Evolutionary conservation across 2,888 invertebrate genomes (phyloP).

Genomic region (Watsonalla cultraria): DNA sequence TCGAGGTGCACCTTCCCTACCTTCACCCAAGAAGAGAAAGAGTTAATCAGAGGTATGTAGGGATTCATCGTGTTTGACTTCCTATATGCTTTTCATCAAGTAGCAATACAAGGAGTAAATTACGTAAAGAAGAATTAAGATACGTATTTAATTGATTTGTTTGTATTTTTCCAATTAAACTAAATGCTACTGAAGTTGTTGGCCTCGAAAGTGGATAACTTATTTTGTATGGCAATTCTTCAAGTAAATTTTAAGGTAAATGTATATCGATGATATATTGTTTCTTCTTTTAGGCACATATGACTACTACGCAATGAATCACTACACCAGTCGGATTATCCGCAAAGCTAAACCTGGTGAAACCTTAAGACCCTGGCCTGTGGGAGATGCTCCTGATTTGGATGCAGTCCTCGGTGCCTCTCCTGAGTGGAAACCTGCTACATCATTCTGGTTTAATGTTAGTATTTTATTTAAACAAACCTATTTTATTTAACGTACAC

Average conservation of each 20-base stretch:
- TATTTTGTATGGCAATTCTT: no score
- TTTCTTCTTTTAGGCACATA: slow-evolving; percentile 49
- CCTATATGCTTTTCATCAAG: no score
- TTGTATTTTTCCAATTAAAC: no score
- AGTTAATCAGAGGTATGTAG: slow-evolving; percentile 27
- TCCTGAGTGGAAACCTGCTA: slow-evolving; percentile 24
- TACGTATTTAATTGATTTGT: no score
- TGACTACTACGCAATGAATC: slow-evolving; percentile 82
- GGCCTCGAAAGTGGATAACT: no score
- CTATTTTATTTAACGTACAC: no score
- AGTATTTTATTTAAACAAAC: slow-evolving; percentile 5
- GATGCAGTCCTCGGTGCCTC: slow-evolving; percentile 13
- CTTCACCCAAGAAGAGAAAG: slow-evolving; percentile 65
- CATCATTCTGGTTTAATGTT: slow-evolving; percentile 27
- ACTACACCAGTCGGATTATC: slow-evolving; percentile 74
- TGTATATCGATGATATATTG: no score
- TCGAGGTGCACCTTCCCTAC: slow-evolving; percentile 56
- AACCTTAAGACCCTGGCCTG: slow-evolving; percentile 23
- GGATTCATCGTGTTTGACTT: no score
- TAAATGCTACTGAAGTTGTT: no score
- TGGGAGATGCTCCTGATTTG: slow-evolving; percentile 30
- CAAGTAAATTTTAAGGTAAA: no score
- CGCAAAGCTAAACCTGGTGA: slow-evolving; percentile 30
- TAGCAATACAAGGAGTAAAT: no score
- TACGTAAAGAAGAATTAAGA: no score